Evolutionary conservation across 1,140 invertebrate species (phyloP), one percentile per base, ranked within the genome.

Genomic region (Trinorchestia longiramus): DNA sequence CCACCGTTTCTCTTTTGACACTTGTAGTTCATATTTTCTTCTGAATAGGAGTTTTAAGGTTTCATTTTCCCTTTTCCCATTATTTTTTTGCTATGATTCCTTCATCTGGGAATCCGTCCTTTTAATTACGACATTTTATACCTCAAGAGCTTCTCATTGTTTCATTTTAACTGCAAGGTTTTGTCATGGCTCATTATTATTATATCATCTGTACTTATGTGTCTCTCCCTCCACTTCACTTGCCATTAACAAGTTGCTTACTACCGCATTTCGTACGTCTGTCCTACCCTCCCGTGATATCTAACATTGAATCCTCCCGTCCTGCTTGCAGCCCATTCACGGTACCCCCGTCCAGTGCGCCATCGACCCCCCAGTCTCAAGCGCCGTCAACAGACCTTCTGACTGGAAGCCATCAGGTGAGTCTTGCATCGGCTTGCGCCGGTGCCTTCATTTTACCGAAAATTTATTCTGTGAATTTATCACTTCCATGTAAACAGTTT

Each of bases 321-420:
- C 47, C 47, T 53, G 47, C 47, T 53, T 53, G 62, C 62, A 77
- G 62, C 62, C 62, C 62, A 36, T 43, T 94, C 92, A 47, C 92
- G 92, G 43, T 94, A 44, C 92, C 92, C 19, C 44, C 92, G 41
- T 47, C 92, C 43, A 94, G 92, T 44, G 36, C 44, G 40, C 44
- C 92, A 45, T 15, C 92, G 92, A 94, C 92, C 92, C 92, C 92
- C 92, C 92, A 45, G 43, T n/a, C 43, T 43, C 43, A 94, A 36
- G 36, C 43, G 43, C 92, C 92, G 92, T 11, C 92, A 45, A 11
- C 43, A 42, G 44, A 94, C 44, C 44, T 47, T 43, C 44, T 94
- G 43, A 94, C 44, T 45, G 11, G 41, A 6, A 40, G 41, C 43
- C 41, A 42, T 40, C 43, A 94, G 43, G 92, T 94, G 43, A 94